Base-by-base conservation (phyloP, 2,797 vertebrate genomes). In the Channallabes apus region DNA sequence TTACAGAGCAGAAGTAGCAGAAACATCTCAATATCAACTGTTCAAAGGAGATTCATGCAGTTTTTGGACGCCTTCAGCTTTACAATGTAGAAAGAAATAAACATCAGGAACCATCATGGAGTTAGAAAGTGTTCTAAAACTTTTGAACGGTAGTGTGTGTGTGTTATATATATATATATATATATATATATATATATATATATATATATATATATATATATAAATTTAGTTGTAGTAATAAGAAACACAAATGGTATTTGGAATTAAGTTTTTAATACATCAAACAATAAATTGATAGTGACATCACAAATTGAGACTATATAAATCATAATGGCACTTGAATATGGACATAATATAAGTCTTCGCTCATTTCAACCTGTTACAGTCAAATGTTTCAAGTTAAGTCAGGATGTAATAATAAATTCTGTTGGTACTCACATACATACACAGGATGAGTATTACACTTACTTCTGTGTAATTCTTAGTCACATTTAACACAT, bases 401-500 rank as follows among this genome's bases (percentile, higher is more conserved):
- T 86, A 64, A 65, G 79, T 76, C 86, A 88, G 86, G 80, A 83
- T 87, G 77, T 72, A 83, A 69, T 87, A 72, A 80, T 84, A 84
- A 67, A 38, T 84, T 89, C 41, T 84, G 69, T 72, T 83, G 59
- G 32, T 82, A 82, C 80, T 68, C 69, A 56, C 67, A 87, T 41
- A 76, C 68, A 38, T 46, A 72, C 77, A 35, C 69, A 82, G 65
- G 62, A 59, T 85, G 58, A 81, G 59, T 17, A 65, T 75, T 51
- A 76, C 61, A 58, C 65, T 64, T 32, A 86, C 18, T 54, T 83
- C 20, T 81, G 86, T 91, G 82, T 87, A 76, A 89, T 88, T 92
- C 81, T 89, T 84, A 91, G 88, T 89, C 90, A 91, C 89, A 89
- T 90, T 90, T 81, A 85, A 73, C 75, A 88, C 86, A 86, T 90